Evolutionary conservation across 1,140 invertebrate genomes (phyloP).

Genomic region (Zelostemma sp.): DNA sequence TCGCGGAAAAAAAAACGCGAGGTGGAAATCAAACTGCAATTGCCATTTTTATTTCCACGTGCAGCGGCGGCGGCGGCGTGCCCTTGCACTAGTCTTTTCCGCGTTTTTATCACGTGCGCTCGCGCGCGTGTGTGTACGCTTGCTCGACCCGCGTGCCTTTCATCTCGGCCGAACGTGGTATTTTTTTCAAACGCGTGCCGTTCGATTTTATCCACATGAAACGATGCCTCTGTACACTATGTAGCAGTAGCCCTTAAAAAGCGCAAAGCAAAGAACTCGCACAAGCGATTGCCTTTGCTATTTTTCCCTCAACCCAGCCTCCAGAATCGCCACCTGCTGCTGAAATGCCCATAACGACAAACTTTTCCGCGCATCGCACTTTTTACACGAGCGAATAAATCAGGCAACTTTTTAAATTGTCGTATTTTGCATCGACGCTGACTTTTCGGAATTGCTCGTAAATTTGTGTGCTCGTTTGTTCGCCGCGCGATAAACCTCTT

Average conservation of each 20-base stretch:
- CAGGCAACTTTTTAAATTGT: too few species aligned
- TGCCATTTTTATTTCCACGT: conserved; percentile 66
- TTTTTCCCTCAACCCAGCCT: conserved; percentile 23
- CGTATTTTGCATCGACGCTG: too few species aligned
- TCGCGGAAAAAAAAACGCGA: conserved; percentile 33
- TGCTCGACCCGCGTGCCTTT: conserved; percentile 17
- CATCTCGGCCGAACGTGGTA: conserved; percentile 23
- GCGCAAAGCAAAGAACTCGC: conserved; percentile 29
- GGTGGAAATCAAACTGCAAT: conserved; percentile 64
- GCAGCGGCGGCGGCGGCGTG: too few species aligned
- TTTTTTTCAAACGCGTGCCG: conserved; percentile 43
- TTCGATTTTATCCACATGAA: conserved; percentile 60
- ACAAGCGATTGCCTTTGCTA: conserved; percentile 17
- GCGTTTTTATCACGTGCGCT: conserved; percentile 5
- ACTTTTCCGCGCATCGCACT: too few species aligned
- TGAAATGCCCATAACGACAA: conserved; percentile 16
- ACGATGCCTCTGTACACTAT: conserved; percentile 27
- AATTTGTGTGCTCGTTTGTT: too few species aligned
- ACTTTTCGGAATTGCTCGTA: too few species aligned
- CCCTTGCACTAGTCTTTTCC: conserved; percentile 19
- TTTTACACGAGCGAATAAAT: too few species aligned
- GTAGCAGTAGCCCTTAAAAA: conserved; percentile 27
- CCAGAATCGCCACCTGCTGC: conserved; percentile 16
- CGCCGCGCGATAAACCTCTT: too few species aligned
- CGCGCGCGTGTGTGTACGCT: too few species aligned